Base-by-base conservation (phyloP, 1,140 invertebrate species). In the Piezodorus guildinii region DNA sequence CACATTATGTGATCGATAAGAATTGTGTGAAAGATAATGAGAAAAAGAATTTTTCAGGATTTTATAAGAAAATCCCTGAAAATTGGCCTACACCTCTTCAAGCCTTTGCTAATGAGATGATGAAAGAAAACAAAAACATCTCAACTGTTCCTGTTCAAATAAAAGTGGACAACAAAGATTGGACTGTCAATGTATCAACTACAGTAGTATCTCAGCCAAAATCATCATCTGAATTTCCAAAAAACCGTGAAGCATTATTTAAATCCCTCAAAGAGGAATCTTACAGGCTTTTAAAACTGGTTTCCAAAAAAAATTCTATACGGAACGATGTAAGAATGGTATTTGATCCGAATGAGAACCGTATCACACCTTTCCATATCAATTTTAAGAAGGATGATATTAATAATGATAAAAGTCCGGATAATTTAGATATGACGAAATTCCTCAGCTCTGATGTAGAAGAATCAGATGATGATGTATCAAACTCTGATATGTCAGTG, bases 371-470 rank as follows among this genome's bases (percentile, higher is more conserved):
- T 25, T 25, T 56, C 15, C 46, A 49, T 49, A 19, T 19, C 12
- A 49, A 19, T 49, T 49, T 49, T 49, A 49, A 19, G 15, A 19
- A 46, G 21, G 21, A 49, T 21, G n/a, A 49, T 49, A 49, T 1
- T 49, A 49, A 49, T 49, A 21, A 49, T 21, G 46, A 49, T n/a
- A 10, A 49, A 49, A 49, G 34, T 39, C 34, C 34, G 3, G 34
- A 39, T 39, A 39, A 39, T 39, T 62, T 52, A 30, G 62, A 62
- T 14, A 27, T 52, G 34, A 27, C 51, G 16, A 62, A 62, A 30
- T 62, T 45, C 34, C 19, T 62, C 10, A 62, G 52, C n/a, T 62
- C 46, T 54, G n/a, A 27, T 46, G 19, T 30, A 17, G 51, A 51
- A 21, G 16, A 54, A 17, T 30, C 21, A 46, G 19, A 52, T 21